phyloP scores from a whole-genome alignment of 2,797 vertebrate species.

The Trachurus trachurus region DNA sequence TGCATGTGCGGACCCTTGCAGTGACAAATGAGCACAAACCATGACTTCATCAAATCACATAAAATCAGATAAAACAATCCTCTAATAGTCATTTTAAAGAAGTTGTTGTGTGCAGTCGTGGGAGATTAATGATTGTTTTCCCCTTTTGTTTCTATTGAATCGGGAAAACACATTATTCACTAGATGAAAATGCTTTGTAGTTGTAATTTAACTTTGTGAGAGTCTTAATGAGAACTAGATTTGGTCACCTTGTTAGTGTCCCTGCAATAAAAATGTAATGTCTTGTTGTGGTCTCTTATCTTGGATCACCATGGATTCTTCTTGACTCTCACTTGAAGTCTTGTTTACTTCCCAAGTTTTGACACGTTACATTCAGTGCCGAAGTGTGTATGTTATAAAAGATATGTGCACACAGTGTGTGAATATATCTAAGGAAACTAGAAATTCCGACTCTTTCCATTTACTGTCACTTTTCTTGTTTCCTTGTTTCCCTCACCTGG shows the following conservation, averaged over 20 bases:
- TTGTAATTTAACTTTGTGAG: neutral
- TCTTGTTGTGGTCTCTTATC: conserved; percentile 9
- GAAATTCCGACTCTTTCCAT: conserved; percentile 2
- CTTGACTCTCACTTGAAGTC: no score
- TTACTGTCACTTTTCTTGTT: conserved; percentile 46
- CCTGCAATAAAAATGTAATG: neutral
- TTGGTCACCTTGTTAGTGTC: neutral
- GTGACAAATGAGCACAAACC: conserved; percentile 7
- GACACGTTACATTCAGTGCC: neutral
- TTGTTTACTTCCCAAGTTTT: neutral
- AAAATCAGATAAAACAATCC: no score
- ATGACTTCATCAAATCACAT: conserved; percentile 40
- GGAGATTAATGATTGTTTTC: neutral
- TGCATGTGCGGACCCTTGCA: conserved; percentile 20
- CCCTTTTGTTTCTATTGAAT: neutral
- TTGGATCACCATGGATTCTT: neutral
- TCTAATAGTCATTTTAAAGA: neutral
- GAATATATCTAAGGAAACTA: neutral
- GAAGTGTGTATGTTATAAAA: neutral
- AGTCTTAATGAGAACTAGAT: neutral
- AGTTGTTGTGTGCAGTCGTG: conserved; percentile 1
- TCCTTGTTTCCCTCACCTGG: conserved; percentile 32
- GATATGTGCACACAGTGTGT: neutral
- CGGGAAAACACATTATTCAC: neutral
- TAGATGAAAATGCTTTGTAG: neutral